Conservation (phyloP, 2,888 invertebrate genomes). For the Liopterus haemorrhoidalis region DNA sequence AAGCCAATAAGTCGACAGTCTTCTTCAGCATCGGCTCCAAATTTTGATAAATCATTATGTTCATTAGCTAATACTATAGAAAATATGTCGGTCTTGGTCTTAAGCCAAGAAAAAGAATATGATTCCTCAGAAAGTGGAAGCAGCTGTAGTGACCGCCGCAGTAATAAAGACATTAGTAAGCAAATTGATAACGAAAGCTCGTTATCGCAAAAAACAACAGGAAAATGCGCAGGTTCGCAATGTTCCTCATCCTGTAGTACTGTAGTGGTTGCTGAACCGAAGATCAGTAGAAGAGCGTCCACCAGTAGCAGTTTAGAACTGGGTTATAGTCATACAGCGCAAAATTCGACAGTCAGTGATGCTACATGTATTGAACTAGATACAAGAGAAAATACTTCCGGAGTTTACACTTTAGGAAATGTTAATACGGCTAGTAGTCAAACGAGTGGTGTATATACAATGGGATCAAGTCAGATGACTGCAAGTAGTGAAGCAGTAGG, state of each 20-base stretch:
- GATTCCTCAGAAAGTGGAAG: slow-evolving; percentile 22
- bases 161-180: slow-evolving; percentile 40
- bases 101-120: slow-evolving; percentile 19
- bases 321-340: slow-evolving; percentile 80
- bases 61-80: slow-evolving; percentile 25
- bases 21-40: slow-evolving; percentile 47
- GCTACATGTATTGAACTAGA: slow-evolving; percentile 63
- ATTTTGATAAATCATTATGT: slow-evolving; percentile 21
- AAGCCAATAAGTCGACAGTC: slow-evolving; percentile 55
- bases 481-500: slow-evolving; percentile 34
- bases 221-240: slow-evolving; percentile 69
- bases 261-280: slow-evolving; percentile 63
- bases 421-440: slow-evolving; percentile 65
- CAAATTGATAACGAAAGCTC: slow-evolving; percentile 54
- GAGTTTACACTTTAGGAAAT: slow-evolving; percentile 55
- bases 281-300: slow-evolving; percentile 57
- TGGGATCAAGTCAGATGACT: slow-evolving; percentile 59
- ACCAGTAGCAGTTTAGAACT: slow-evolving; percentile 77
- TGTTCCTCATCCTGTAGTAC: slow-evolving; percentile 84
- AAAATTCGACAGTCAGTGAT: slow-evolving; percentile 75
- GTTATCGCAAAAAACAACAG: slow-evolving; percentile 47
- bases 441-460: slow-evolving; percentile 79
- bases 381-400: slow-evolving; percentile 52
- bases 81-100: slow-evolving; percentile 20
- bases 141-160: slow-evolving; percentile 27